Evolutionary conservation across 2,888 invertebrate genomes (phyloP), one percentile per base, ranked within the genome.

Genomic region (Parelbella ahira): DNA sequence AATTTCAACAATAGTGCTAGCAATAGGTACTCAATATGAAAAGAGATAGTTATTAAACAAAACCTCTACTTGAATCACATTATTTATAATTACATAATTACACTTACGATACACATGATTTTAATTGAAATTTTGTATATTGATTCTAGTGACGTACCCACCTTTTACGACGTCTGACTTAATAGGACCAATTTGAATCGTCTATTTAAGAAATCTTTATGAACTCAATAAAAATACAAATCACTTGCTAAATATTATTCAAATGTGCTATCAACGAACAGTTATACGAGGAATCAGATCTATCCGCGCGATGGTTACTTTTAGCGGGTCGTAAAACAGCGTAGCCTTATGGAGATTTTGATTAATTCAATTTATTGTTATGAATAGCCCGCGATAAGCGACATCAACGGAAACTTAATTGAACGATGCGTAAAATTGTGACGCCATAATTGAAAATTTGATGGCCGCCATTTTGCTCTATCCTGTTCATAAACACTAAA

Each of bases 371-470:
- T 41, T 27, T 21, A 27, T 33, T 27, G 34, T 27, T 42, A 21
- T 34, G 21, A 21, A 34, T 28, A 42, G 4, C 15, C 7, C 13
- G n/a, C 33, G 41, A 21, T 27, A 39, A 39, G 30, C 24, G 29
- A 32, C 30, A 41, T 41, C 23, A 15, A 28, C 27, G 3, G 11
- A 28, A 25, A 13, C 13, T 20, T 28, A 34, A 42, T 28, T 28
- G 12, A 20, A 4, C 10, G 28, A 42, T 11, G 15, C 6, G 21
- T 20, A 21, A 41, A 33, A 42, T 23, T 37, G 15, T 27, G 23
- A 34, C 21, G 28, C 15, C 25, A 42, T 42, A 34, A 42, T 42
- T 42, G 41, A 42, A 34, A 28, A 33, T 34, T 42, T 28, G 41
- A 28, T 33, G 27, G 27, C 33, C 3, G 20, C 27, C 33, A 41